Conservation (phyloP, 2,113 vertebrate species). For the Paramisgurnus dabryanus region DNA sequence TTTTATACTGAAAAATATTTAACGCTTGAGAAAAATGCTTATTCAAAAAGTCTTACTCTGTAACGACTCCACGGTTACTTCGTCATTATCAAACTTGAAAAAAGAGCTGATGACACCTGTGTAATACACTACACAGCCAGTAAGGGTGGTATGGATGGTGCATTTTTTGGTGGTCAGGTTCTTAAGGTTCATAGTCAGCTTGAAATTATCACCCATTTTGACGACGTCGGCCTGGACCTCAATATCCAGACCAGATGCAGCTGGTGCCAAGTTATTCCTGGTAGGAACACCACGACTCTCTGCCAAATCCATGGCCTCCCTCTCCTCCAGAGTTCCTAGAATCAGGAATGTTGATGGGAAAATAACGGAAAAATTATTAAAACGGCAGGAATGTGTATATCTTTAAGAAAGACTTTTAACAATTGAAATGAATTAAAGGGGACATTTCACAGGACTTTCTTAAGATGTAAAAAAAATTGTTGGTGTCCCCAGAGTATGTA, state of each 20-base stretch:
- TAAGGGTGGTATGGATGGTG: conserved; percentile 66
- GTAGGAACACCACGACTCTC: conserved; percentile 70
- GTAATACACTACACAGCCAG: conserved; percentile 78
- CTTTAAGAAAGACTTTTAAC: no score
- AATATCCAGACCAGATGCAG: conserved; percentile 63
- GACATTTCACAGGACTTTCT: no score
- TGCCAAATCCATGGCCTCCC: conserved; percentile 72
- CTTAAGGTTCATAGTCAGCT: conserved; percentile 74
- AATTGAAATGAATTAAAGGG: no score
- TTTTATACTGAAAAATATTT: no score
- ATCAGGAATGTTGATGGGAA: not conserved
- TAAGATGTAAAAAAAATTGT: no score
- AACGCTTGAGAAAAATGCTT: no score
- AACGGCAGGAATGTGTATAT: no score
- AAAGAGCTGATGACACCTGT: conserved; percentile 76
- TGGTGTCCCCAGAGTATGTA: no score
- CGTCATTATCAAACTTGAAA: conserved; percentile 69
- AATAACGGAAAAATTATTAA: not conserved
- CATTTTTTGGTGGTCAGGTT: conserved; percentile 65
- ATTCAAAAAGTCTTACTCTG: conserved; percentile 38
- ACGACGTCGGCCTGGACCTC: conserved; percentile 67
- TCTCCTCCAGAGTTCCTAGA: conserved; percentile 76
- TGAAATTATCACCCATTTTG: conserved; percentile 73
- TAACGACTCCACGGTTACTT: not conserved
- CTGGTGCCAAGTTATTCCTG: conserved; percentile 48